These are phyloP conservation scores for Vanessa tameamea DNA, from an alignment of 1,140 invertebrate genomes.

Conservation along the genomic window DNA sequence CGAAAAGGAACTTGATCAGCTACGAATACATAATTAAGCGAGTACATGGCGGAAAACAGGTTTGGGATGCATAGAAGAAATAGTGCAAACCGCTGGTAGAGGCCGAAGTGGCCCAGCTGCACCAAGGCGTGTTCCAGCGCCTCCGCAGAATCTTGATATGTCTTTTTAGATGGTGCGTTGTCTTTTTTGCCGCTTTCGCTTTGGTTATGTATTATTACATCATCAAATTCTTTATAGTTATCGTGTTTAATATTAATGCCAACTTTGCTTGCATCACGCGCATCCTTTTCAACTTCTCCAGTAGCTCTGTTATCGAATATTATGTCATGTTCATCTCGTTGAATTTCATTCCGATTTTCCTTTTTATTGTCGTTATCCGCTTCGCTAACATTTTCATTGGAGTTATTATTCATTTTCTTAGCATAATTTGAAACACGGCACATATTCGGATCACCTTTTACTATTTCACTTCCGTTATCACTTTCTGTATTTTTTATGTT, in stretches of 20 bases:
- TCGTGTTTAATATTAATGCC: not conserved
- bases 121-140: constrained; percentile 57
- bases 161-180: constrained; percentile 7
- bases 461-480: not conserved
- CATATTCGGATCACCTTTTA: constrained; percentile 1
- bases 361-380: not conserved
- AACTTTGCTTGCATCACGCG: not conserved
- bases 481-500: not conserved
- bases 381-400: not conserved
- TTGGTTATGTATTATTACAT: not conserved
- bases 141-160: constrained; percentile 32
- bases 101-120: constrained; percentile 74
- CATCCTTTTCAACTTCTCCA: not conserved
- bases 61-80: constrained; percentile 79
- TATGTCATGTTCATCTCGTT: not conserved
- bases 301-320: not conserved
- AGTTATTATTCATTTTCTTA: not conserved
- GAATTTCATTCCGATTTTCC: not conserved
- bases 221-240: not conserved
- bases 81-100: constrained; percentile 80
- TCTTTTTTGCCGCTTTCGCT: not conserved
- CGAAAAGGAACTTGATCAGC: constrained; percentile 81
- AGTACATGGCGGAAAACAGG: constrained; percentile 78
- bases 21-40: constrained; percentile 80
- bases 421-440: not conserved